These are phyloP conservation scores for Xiphophorus couchianus DNA, from an alignment of 2,113 vertebrate genomes.

Conservation along the genomic window DNA sequence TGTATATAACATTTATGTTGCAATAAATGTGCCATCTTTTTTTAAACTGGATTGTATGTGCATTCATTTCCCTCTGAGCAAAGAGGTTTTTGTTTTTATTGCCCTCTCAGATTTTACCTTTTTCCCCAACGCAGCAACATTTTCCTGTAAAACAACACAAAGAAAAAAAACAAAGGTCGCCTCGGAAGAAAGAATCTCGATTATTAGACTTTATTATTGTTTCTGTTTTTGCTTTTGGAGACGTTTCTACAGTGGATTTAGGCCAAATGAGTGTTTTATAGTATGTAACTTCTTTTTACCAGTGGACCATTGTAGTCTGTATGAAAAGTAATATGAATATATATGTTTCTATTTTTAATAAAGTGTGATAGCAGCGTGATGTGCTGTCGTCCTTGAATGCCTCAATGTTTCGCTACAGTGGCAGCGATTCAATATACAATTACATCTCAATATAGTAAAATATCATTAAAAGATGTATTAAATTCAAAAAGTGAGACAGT, in stretches of 20 bases:
- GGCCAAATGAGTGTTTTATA: conserved; percentile 77
- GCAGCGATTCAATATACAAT: not conserved
- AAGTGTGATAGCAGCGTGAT: conserved; percentile 76
- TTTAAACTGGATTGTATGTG: conserved; percentile 87
- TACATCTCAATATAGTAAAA: not conserved
- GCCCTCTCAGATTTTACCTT: conserved; percentile 6
- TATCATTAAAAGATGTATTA: not conserved
- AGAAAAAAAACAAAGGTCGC: conserved; percentile 7
- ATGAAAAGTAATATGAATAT: conserved; percentile 78
- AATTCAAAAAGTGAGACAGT: not conserved
- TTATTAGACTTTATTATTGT: conserved; percentile 12
- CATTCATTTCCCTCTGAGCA: conserved; percentile 68
- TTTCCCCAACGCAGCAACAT: conserved; percentile 32
- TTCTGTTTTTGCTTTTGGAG: conserved; percentile 29
- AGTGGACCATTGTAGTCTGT: conserved; percentile 80
- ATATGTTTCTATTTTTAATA: conserved; percentile 82
- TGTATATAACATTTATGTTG: conserved; percentile 99
- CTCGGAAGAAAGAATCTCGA: conserved; percentile 21
- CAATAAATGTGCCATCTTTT: conserved; percentile 99
- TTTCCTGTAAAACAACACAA: conserved; percentile 37
- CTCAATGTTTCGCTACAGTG: not conserved
- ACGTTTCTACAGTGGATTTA: conserved; percentile 74
- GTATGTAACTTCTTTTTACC: conserved; percentile 64
- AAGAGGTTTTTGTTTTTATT: conserved; percentile 24
- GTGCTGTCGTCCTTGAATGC: conserved; percentile 40